A percentile compares a stretch with the other conserved stretches of the same genome.
Conservation (phyloP, 2,113 vertebrate genomes). For the Myiopsitta monachus region DNA sequence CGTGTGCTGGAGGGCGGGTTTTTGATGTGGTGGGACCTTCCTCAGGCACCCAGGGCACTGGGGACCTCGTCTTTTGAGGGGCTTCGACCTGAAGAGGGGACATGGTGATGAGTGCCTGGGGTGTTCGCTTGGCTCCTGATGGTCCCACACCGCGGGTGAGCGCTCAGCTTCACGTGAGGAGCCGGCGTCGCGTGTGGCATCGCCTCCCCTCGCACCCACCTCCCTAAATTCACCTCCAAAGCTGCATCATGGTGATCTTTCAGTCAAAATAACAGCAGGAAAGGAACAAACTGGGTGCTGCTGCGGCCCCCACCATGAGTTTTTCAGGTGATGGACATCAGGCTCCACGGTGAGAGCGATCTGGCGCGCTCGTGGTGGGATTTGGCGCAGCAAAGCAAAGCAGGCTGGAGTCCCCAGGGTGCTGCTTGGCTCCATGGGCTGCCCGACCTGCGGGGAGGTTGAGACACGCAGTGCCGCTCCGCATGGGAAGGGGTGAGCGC, state of each 20-base stretch:
- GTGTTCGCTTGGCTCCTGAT: not conserved
- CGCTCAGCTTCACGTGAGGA: rapidly evolving
- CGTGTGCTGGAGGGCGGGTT: not conserved
- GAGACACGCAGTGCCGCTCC: not conserved
- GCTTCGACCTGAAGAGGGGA: not conserved
- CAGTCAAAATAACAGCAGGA: slow-evolving; percentile 54
- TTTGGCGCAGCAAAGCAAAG: not conserved
- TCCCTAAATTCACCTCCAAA: slow-evolving; percentile 50
- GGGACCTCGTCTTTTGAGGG: not conserved
- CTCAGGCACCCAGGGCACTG: not conserved
- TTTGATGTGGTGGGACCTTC: not conserved
- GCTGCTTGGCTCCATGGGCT: not conserved
- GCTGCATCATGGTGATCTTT: not conserved
- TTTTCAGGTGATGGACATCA: slow-evolving; percentile 24
- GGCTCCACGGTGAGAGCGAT: slow-evolving; percentile 27
- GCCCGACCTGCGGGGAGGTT: not conserved
- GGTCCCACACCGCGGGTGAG: not conserved
- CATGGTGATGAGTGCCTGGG: not conserved
- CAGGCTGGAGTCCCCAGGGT: not conserved
- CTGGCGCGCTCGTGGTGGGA: not conserved
- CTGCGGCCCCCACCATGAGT: slow-evolving; percentile 47
- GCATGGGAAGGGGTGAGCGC: not conserved
- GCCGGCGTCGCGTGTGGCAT: rapidly evolving
- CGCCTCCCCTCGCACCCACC: not conserved
- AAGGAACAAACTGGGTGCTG: slow-evolving; percentile 44